Conservation (phyloP, 30 jellyfish, hydroid and myxozoan species). For the Aurelia sp. region DNA sequence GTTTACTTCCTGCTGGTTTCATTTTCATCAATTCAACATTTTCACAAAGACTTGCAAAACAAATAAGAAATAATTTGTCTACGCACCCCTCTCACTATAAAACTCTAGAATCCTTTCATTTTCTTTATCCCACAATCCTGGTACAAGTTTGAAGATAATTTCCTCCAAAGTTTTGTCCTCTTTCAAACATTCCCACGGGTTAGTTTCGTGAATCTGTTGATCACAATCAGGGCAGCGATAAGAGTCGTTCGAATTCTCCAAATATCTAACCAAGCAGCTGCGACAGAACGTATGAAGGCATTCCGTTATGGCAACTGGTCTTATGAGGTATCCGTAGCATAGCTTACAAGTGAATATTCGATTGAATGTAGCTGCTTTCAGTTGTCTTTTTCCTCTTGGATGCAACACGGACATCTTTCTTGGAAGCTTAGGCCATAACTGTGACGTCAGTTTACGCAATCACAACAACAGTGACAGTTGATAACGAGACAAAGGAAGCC, state of each 20-base stretch:
- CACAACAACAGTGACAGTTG: too few species aligned
- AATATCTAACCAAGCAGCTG: constrained; percentile 89
- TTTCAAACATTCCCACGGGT: constrained; percentile 94
- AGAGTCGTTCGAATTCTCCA: constrained; percentile 78
- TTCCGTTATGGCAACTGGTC: constrained; percentile 99
- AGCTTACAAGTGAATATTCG: constrained; percentile 78
- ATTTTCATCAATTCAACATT: too few species aligned
- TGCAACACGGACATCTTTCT: constrained; percentile 75
- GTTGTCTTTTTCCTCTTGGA: constrained; percentile 62
- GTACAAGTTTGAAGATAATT: constrained; percentile 82
- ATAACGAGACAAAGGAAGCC: too few species aligned
- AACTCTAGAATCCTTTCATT: constrained; percentile 70
- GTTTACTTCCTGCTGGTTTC: too few species aligned
- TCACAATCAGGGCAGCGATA: constrained; percentile 89
- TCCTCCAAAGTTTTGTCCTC: constrained; percentile 97
- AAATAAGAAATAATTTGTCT: not conserved
- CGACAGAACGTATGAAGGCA: constrained; percentile 96
- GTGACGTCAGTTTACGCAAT: not conserved
- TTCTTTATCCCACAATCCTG: constrained; percentile 82
- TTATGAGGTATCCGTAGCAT: constrained; percentile 89
- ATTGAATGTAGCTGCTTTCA: constrained; percentile 82
- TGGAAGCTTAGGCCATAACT: constrained; percentile 6
- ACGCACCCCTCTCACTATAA: constrained; percentile 68
- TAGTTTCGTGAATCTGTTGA: constrained; percentile 92
- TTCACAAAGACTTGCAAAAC: not conserved